Base-by-base conservation (phyloP, 2,113 vertebrate species). In the Otolemur garnettii region DNA sequence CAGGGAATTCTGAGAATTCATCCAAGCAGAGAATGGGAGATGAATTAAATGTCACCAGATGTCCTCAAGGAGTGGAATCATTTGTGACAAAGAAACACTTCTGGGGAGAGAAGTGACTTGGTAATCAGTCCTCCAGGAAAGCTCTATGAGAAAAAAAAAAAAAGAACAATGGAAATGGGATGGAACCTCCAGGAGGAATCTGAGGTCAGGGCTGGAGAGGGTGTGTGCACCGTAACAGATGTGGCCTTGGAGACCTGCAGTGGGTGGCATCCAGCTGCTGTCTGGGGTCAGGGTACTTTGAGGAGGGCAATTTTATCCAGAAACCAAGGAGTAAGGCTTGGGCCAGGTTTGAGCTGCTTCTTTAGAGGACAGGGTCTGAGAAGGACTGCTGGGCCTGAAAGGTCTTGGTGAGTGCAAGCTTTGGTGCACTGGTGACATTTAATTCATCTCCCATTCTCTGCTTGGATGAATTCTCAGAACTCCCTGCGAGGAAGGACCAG, bases 401-500 rank as follows among this genome's bases (percentile, higher is more conserved):
- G 5, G 2, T 50, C 4, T 0, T 15, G 24, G 62, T 38, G 80
- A 78, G 50, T 4, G 3, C 60, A 17, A 26, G 1, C 14, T 38
- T 38, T 38, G 38, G 38, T 38, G 38, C 38, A 38, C 38, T 69
- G 57, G 82, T 92, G 87, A 84, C 80, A 22, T 87, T 96, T 95
- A 96, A 90, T 95, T 94, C 92, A 95, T 94, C 92, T 89, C 83
- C 84, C 87, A 79, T 78, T 85, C 96, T 80, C 89, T 91, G 82
- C 87, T 72, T 90, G 45, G 72, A 5, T 88, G 93, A 78, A 35
- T 79, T 38, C 93, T 92, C 3, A 0, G 53, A 64, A 53, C 69
- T 93, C 90, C 45, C 83, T 18, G 53, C 75, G 57, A 94, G 71
- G 92, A 87, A 83, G 64, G 87, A 90, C 12, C 0, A 78, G 68